Conservation (phyloP, 2,113 vertebrate species). For the Azemiops feae region DNA sequence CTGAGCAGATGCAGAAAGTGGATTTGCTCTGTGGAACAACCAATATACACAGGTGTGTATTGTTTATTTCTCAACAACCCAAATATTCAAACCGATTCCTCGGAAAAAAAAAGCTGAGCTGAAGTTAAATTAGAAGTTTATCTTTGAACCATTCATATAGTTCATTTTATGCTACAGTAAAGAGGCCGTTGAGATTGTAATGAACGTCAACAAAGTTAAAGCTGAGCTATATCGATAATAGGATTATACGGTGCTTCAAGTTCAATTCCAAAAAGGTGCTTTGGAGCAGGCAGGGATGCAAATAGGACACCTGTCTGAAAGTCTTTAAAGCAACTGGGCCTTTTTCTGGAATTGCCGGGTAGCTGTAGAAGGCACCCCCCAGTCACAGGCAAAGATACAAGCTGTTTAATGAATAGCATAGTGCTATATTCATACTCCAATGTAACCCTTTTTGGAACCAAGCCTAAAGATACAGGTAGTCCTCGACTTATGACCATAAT, state of each 20-base stretch:
- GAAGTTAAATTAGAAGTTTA: background rate
- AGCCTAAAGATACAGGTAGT: background rate
- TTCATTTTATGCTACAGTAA: background rate
- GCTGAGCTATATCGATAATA: background rate
- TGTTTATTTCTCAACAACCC: background rate
- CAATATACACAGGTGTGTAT: background rate
- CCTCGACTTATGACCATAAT: no score
- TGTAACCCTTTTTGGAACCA: background rate
- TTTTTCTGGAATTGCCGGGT: background rate
- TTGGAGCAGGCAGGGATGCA: background rate
- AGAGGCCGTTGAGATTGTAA: background rate
- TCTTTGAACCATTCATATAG: background rate
- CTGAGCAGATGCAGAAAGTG: background rate
- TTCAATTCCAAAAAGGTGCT: background rate
- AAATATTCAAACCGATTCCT: background rate
- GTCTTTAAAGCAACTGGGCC: background rate
- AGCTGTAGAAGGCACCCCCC: background rate
- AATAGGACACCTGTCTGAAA: background rate
- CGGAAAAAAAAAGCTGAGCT: background rate
- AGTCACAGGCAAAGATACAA: background rate
- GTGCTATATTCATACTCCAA: background rate
- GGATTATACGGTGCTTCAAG: background rate
- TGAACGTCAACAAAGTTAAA: background rate
- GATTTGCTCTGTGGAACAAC: background rate
- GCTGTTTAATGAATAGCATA: background rate